A percentile compares a stretch with the other conserved stretches of the same genome.
These are phyloP conservation scores for Lycaena phlaeas DNA, from an alignment of 2,888 invertebrate species.

Conservation along the genomic window DNA sequence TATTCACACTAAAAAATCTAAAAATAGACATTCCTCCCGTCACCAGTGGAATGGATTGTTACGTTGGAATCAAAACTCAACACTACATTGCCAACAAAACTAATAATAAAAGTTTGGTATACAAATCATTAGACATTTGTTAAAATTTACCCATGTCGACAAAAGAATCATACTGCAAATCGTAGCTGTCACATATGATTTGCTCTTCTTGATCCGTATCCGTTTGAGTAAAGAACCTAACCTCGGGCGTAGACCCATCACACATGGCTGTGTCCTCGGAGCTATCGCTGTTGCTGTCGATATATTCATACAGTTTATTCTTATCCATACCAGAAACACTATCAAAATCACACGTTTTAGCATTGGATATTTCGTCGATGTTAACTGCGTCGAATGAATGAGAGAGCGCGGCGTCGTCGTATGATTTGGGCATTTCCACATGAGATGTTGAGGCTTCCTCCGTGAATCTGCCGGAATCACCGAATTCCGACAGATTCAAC, in stretches of 20 bases:
- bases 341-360: slow-evolving; percentile 19
- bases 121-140: neutral
- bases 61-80: no score
- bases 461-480: slow-evolving; percentile 57
- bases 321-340: slow-evolving; percentile 23
- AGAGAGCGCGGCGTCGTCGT: slow-evolving; percentile 57
- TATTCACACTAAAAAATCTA: slow-evolving; percentile 1
- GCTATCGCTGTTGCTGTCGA: slow-evolving; percentile 51
- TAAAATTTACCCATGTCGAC: slow-evolving; percentile 70
- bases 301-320: slow-evolving; percentile 42
- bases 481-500: slow-evolving; percentile 47
- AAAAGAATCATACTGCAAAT: slow-evolving; percentile 65
- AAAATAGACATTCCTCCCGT: neutral
- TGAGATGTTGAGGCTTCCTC: slow-evolving; percentile 55
- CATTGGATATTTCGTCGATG: slow-evolving; percentile 30
- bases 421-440: slow-evolving; percentile 36
- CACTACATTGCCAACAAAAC: no score
- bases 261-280: slow-evolving; percentile 54
- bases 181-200: slow-evolving; percentile 44
- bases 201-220: slow-evolving; percentile 28
- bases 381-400: slow-evolving; percentile 47
- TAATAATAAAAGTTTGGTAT: neutral
- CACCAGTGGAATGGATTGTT: slow-evolving; percentile 28
- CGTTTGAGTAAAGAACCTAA: slow-evolving; percentile 6
- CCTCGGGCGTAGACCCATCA: slow-evolving; percentile 28